Conservation (phyloP, 2,113 vertebrate genomes). For the Xiphophorus maculatus region DNA sequence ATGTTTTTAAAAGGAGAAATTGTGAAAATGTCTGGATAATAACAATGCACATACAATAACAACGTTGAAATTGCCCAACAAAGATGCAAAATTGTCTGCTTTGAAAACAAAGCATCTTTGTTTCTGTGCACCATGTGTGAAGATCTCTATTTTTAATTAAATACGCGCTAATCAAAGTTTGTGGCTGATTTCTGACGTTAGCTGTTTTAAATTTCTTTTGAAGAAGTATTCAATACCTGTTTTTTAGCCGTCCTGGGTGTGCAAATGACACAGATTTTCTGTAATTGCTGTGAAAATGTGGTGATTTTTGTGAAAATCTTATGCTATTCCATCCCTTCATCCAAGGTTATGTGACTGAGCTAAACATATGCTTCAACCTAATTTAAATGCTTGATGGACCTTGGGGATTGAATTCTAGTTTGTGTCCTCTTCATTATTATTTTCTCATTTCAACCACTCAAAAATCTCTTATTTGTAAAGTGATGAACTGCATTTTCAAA, state of each 20-base stretch:
- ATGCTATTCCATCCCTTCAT: not conserved
- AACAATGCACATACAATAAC: not conserved
- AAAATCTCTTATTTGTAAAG: not conserved
- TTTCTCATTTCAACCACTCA: not conserved
- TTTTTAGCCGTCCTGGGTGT: not conserved
- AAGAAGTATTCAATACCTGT: not conserved
- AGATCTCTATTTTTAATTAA: slow-evolving; percentile 19
- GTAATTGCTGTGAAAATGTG: too few relatives aligned
- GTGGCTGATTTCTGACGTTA: not conserved
- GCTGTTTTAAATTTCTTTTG: not conserved
- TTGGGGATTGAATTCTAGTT: not conserved
- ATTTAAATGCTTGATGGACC: not conserved
- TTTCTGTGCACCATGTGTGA: not conserved
- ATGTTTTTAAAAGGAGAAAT: slow-evolving; percentile 12
- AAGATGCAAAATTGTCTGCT: not conserved
- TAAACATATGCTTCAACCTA: not conserved
- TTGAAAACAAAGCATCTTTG: not conserved
- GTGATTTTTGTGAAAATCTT: too few relatives aligned
- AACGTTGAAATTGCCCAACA: not conserved
- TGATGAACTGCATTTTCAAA: not conserved
- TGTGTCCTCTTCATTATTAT: not conserved
- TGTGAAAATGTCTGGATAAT: slow-evolving; percentile 12
- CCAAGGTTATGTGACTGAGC: not conserved
- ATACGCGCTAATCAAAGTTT: slow-evolving; percentile 4
- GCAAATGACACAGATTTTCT: too few relatives aligned